Evolutionary conservation across 2,113 vertebrate species (phyloP), one percentile per base, ranked within the genome.

Genomic region (Sylvilagus bachmani): DNA sequence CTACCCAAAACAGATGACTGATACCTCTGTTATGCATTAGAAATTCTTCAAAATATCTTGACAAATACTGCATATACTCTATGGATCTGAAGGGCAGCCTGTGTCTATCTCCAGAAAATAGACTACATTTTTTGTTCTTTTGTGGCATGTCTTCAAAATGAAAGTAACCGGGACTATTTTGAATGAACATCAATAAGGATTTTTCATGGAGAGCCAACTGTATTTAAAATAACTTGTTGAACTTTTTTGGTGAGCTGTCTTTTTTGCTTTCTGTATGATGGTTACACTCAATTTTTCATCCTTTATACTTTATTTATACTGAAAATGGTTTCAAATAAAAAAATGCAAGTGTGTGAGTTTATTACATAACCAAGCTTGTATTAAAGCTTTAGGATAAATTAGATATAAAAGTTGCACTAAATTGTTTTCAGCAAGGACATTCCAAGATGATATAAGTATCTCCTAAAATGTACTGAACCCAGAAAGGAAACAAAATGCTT

Each of bases 241-340:
- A 25, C 3, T 62, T 66, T 31, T 79, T 31, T 11, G 7, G 10
- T 24, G 3, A 24, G 6, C 21, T 58, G 67, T 10, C 27, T 84
- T 90, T 73, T 5, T 31, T 78, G 10, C 3, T 38, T 80, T 74
- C 25, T 44, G 3, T 25, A 31, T 80, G 36, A 44, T 25, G 6
- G 44, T 53, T 62, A 4, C 38, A 75, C 61, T 75, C 14, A 83
- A 17, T 74, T 55, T 58, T 38, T 1, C 3, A 62, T 84, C 3
- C 5, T 21, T 87, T 70, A 44, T 70, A 22, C 16, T 58, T 22
- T 13, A 55, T 1, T 69, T 78, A 25, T 13, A 12, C 7, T 82
- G 36, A 61, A 86, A 89, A 75, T 25, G 12, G 3, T 92, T 94
- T 69, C 24, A 91, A 36, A n/a, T 27, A 84, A n/a, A 71, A 71